Conservation (phyloP, 2,113 vertebrate species). For the Hemicordylus capensis region DNA sequence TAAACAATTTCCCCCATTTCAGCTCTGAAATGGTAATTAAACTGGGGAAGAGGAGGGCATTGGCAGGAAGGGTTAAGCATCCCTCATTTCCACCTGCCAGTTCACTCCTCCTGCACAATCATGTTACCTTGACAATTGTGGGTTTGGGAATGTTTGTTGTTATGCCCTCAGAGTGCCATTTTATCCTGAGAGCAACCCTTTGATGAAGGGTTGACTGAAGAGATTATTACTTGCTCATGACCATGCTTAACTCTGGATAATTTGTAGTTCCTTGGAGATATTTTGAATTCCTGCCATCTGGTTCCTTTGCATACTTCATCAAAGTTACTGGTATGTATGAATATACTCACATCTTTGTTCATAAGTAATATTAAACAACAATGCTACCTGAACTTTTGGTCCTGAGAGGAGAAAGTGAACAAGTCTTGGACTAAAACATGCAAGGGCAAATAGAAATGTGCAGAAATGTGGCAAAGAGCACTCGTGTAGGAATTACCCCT, state of each 20-base stretch:
- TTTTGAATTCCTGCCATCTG: not conserved
- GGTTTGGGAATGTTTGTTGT: not conserved
- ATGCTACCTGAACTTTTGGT: not conserved
- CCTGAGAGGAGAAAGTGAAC: not conserved
- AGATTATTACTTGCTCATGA: not conserved
- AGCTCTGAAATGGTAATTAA: too few relatives aligned
- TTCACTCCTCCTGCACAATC: too few relatives aligned
- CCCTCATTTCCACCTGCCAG: not conserved
- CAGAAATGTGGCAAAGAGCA: not conserved
- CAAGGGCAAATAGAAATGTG: not conserved
- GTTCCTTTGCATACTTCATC: not conserved
- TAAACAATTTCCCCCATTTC: too few relatives aligned
- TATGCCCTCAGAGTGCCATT: not conserved
- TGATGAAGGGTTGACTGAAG: not conserved
- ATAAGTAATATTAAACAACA: not conserved
- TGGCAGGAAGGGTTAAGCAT: not conserved
- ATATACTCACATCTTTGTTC: not conserved
- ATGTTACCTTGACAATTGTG: not conserved
- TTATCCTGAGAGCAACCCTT: not conserved
- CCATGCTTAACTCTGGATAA: not conserved
- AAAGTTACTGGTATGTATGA: not conserved
- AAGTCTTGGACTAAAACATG: not conserved
- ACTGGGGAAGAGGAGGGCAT: too few relatives aligned
- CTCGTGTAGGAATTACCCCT: not conserved
- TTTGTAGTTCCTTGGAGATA: too few relatives aligned